Evolutionary conservation across 35 echinoderm and acorn worm genomes (phyloP).

Genomic region (Apostichopus californicus): DNA sequence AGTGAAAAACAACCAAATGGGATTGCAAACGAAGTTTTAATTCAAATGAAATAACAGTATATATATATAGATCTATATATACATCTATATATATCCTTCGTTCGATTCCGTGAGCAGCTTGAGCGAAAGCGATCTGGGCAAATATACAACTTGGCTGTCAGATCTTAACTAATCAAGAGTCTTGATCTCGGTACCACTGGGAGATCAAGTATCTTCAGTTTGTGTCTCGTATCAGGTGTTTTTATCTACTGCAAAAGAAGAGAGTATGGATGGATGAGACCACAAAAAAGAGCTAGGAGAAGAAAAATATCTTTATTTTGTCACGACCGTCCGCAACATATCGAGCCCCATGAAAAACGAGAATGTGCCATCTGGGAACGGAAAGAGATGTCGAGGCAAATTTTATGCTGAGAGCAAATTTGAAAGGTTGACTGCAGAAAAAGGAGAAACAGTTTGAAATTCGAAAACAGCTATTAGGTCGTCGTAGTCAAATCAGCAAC

Average conservation of each 20-base stretch:
- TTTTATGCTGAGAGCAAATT: background rate
- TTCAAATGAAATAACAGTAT: slow-evolving; percentile 17
- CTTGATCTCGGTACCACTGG: slow-evolving; percentile 27
- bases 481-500: no score
- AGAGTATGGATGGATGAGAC: background rate
- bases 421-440: no score
- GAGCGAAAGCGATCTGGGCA: background rate
- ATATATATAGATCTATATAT: background rate
- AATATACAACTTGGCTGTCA: slow-evolving; percentile 29
- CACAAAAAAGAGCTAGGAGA: background rate
- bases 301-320: background rate
- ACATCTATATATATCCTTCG: no score
- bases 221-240: slow-evolving; percentile 2
- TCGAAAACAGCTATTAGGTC: no score
- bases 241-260: background rate
- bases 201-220: background rate
- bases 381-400: background rate
- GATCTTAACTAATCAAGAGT: slow-evolving; percentile 4
- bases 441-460: no score
- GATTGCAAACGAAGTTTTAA: slow-evolving; percentile 21
- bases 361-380: background rate
- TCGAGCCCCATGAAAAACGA: background rate
- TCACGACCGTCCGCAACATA: background rate
- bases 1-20: background rate
- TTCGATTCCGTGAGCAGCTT: background rate